Evolutionary conservation across 2,797 vertebrate genomes (phyloP), one percentile per base, ranked within the genome.

Genomic region (Tokudaia tokunoshimensis): DNA sequence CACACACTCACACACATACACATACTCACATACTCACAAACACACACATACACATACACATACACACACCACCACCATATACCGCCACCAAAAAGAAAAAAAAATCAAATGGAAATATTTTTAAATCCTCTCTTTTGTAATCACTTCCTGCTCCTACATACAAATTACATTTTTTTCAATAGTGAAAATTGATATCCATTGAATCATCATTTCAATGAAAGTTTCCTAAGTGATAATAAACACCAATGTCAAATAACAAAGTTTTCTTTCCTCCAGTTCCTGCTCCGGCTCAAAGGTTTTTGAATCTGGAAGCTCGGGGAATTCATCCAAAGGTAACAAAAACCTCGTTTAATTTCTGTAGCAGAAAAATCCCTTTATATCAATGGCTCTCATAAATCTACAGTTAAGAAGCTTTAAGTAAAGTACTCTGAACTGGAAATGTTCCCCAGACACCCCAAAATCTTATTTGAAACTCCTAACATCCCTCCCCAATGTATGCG

Each of bases 291-390:
- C 95, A 72, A 97, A 95, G 47, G 31, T 41, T 44, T 97, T 96
- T 92, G 97, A 76, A 31, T 96, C 92, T 41, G 97, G 92, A 95
- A 86, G 34, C 72, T 78, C 89, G 3, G 96, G 92, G 31, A 95
- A 91, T 96, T 88, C 89, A 80, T 24, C 86, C 59, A 96, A 95
- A 96, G 98, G 97, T 98, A 97, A 93, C 55, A 75, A 89, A 78
- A 95, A 95, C 72, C 70, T 84, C 61, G 8, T 83, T 83, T 26
- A 72, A 6, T 80, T 92, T 92, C 82, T 91, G 34, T 9, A 79
- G 20, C 29, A 74, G 70, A 67, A 87, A 87, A 95, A 85, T 37
- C 37, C 17, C 91, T 93, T 84, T 50, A n/a, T 9, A 4, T 67
- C 59, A 83, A 93, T 47, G 89, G 5, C 31, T 59, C 11, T 65